phyloP scores from a whole-genome alignment of 2,797 vertebrate species.

The Platyrinchus mystaceus region DNA sequence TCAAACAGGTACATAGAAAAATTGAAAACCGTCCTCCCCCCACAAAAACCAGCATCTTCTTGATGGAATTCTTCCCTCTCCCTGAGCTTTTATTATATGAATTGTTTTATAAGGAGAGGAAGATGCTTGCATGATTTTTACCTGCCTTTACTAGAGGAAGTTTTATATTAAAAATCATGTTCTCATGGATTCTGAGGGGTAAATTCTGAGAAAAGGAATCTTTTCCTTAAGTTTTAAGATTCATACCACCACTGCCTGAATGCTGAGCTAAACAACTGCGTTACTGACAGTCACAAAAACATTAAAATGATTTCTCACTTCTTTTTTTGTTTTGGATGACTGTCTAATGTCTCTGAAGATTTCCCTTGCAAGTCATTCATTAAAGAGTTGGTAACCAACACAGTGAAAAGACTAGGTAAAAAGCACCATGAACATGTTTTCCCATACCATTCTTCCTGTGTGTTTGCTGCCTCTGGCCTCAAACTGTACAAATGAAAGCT shows the following conservation, averaged over 20 bases:
- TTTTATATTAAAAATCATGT: not conserved
- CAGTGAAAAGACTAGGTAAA: constrained; percentile 38
- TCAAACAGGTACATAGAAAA: not conserved
- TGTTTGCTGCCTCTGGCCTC: constrained; percentile 49
- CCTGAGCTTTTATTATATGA: not conserved
- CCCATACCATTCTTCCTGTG: not conserved
- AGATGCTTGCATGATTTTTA: not conserved
- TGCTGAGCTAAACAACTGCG: not conserved
- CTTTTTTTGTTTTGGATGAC: constrained; percentile 17
- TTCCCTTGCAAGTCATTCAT: constrained; percentile 42
- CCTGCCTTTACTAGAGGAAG: not conserved
- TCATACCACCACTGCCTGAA: not conserved
- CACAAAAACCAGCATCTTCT: not conserved
- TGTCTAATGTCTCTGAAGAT: constrained; percentile 18
- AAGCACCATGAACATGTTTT: not conserved
- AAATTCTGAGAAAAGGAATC: not conserved
- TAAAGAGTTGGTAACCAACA: constrained; percentile 10
- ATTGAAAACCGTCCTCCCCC: not conserved
- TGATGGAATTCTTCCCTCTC: not conserved
- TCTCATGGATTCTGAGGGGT: not conserved
- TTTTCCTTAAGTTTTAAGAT: not conserved
- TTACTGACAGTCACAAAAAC: not conserved
- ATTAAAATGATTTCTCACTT: not conserved
- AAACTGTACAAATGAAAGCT: constrained; percentile 60
- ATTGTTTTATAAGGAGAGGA: not conserved